These are phyloP conservation scores for Catharus fuscescens DNA, from an alignment of 2,113 vertebrate genomes.

Conservation along the genomic window DNA sequence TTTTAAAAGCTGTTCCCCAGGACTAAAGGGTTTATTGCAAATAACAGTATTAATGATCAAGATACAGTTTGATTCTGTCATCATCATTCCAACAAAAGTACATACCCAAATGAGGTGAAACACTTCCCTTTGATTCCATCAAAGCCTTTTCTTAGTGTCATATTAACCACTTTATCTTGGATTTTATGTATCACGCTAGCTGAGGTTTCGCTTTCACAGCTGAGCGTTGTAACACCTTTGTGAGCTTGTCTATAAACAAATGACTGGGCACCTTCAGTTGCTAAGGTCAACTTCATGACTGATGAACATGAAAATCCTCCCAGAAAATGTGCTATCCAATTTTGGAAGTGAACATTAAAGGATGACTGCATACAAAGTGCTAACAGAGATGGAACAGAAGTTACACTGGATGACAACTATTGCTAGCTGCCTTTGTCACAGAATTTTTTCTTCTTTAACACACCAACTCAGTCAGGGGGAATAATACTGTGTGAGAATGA, in stretches of 20 bases:
- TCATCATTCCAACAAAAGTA: neutral
- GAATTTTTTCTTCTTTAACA: neutral
- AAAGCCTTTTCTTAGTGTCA: constrained; percentile 16
- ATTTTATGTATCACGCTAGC: neutral
- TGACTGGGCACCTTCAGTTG: neutral
- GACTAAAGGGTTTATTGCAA: neutral
- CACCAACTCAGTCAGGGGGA: neutral
- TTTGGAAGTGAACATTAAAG: neutral
- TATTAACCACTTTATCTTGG: constrained; percentile 25
- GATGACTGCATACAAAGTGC: neutral
- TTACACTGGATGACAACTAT: neutral
- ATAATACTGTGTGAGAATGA: neutral
- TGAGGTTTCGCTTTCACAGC: constrained; percentile 18
- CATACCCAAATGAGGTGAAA: neutral
- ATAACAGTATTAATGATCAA: neutral
- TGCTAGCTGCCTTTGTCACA: neutral
- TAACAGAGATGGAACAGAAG: neutral
- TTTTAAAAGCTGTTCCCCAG: neutral
- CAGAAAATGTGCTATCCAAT: neutral
- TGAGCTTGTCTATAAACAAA: constrained; percentile 45
- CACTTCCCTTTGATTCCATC: neutral
- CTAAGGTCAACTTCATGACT: neutral
- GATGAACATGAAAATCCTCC: neutral
- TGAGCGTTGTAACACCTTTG: constrained; percentile 12
- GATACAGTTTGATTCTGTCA: neutral